Conservation (phyloP, 2,888 invertebrate genomes). For the Ectobius pallidus region DNA sequence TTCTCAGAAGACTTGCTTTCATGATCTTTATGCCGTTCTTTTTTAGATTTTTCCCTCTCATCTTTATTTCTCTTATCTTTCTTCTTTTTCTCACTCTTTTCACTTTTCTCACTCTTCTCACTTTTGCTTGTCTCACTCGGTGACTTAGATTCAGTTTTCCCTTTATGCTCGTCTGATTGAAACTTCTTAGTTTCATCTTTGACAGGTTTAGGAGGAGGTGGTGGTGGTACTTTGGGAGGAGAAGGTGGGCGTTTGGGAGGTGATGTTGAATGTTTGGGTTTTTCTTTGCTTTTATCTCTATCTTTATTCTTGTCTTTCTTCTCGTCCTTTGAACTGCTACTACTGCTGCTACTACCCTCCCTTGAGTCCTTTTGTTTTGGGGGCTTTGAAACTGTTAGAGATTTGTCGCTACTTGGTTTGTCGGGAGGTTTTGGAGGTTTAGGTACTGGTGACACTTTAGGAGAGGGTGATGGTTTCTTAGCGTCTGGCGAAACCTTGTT, state of each 20-base stretch:
- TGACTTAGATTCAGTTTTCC: constrained; percentile 36
- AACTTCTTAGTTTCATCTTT: constrained; percentile 54
- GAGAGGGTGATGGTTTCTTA: constrained; percentile 57
- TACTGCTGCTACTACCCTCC: constrained; percentile 48
- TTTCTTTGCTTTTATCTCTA: constrained; percentile 60
- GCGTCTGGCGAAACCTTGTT: constrained; percentile 73
- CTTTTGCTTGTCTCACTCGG: constrained; percentile 31
- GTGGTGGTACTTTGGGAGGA: constrained; percentile 44
- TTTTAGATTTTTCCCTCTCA: constrained; percentile 55
- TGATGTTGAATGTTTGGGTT: constrained; percentile 44
- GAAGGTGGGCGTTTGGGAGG: constrained; percentile 52
- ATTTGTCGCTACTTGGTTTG: constrained; percentile 59
- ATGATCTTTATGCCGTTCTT: constrained; percentile 67
- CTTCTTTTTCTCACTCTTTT: constrained; percentile 50
- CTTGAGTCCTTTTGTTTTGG: constrained; percentile 49
- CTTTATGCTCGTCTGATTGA: constrained; percentile 33
- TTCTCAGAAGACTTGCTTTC: constrained; percentile 60
- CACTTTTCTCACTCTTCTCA: constrained; percentile 47
- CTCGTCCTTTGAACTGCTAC: constrained; percentile 64
- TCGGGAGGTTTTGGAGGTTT: constrained; percentile 49
- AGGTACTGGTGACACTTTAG: constrained; percentile 38
- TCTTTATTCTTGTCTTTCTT: constrained; percentile 61
- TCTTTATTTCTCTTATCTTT: constrained; percentile 47
- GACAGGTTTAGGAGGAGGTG: constrained; percentile 48
- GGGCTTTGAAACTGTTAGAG: constrained; percentile 48